Base-by-base conservation (phyloP, 2,888 invertebrate genomes). In the Neria commutata region DNA sequence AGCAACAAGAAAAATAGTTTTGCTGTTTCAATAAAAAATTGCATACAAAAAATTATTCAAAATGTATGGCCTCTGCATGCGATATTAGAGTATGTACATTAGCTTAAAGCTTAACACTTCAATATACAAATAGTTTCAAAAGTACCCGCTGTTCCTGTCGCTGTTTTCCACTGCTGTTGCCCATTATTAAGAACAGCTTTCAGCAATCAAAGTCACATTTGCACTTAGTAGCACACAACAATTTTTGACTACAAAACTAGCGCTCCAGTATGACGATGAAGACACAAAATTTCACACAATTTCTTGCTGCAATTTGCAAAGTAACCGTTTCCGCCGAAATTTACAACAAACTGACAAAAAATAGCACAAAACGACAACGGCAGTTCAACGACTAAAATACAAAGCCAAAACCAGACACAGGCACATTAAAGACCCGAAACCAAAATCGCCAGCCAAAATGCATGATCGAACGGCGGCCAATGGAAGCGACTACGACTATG, bases 291-390 rank as follows among this genome's bases (percentile, higher is more conserved):
- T 37, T n/a, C n/a, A n/a, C n/a, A n/a, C n/a, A n/a, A n/a, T n/a
- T n/a, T n/a, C 10, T n/a, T 8, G 4, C 6, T 37, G 37, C 37
- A 37, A 42, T 21, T 42, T 37, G 10, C 37, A 21, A n/a, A 42
- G 21, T 42, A 42, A 42, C 68, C 65, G 72, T 66, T 69, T 69
- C 64, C 62, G 59, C 50, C 67, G 67, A 68, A 66, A 66, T 61
- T 61, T 67, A 67, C 67, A 68, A 71, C 57, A 58, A 60, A 71
- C 75, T 70, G 69, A 69, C 60, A 60, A 51, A 34, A 25, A 46
- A 49, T 53, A 53, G 55, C 61, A 58, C 56, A 33, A 60, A 56
- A 58, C 42, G 56, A 26, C 26, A 55, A 53, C 54, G 57, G 51
- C 53, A 53, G 58, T 49, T 29, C 34, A 40, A 42, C 54, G 34